A percentile compares a stretch with the other conserved stretches of the same genome.
Conservation (phyloP, 2,888 invertebrate genomes). For the Syrista parreyssii region DNA sequence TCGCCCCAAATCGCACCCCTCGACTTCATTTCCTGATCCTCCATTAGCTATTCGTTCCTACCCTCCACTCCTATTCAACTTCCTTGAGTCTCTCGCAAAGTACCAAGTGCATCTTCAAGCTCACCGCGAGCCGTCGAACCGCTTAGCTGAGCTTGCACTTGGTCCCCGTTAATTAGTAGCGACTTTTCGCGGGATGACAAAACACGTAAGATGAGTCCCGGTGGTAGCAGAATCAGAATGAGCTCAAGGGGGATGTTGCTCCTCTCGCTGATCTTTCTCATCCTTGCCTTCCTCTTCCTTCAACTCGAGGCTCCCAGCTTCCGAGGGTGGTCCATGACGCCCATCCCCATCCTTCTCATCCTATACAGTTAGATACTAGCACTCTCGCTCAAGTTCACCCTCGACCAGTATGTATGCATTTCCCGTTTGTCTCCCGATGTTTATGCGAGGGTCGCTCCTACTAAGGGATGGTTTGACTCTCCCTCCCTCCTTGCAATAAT, state of each 20-base stretch:
- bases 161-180: not conserved
- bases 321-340: not conserved
- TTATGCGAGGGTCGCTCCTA: conserved; percentile 31
- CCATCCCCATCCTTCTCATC: not conserved
- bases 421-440: conserved; percentile 28
- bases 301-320: not conserved
- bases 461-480: conserved; percentile 20
- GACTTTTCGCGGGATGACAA: not conserved
- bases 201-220: not conserved
- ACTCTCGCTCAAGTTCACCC: not conserved
- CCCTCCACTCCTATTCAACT: not conserved
- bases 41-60: not conserved
- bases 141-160: not conserved
- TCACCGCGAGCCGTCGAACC: not conserved
- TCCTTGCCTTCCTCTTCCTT: not conserved
- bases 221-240: not conserved
- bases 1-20: not conserved
- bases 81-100: not conserved
- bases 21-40: not conserved
- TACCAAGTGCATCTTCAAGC: not conserved
- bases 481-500: conserved; percentile 41
- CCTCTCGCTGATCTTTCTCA: not conserved
- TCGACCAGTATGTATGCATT: not conserved
- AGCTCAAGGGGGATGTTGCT: not conserved
- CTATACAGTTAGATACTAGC: not conserved